Evolutionary conservation across 2,888 invertebrate species (phyloP), one percentile per base, ranked within the genome.

Genomic region (Cryptocheilus praepositus): DNA sequence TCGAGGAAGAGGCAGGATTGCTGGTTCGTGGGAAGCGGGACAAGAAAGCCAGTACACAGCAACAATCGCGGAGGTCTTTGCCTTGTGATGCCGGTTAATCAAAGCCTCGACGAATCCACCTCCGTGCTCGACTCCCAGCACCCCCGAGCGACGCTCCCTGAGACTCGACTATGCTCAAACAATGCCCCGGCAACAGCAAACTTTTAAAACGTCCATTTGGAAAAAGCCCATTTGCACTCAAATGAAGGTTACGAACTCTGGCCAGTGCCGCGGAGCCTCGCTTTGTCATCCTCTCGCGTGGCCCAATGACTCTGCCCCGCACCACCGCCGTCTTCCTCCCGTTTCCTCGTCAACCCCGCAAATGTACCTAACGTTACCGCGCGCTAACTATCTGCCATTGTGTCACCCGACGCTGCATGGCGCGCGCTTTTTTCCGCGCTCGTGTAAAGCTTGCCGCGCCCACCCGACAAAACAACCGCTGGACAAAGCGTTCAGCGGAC

Each of bases 151-250:
- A 11, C 21, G 65, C 19, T 19, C 60, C 60, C 1, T 36, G 22
- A 22, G 44, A 11, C 36, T 22, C 45, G 19, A 43, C 67, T 59
- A 11, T 66, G 71, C 43, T 67, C 78, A 80, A 82, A 83, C 82
- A 84, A 81, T 83, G 71, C 76, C 72, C 57, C 49, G 57, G 43
- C 67, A 71, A 58, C 66, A 57, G 67, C 65, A 68, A 81, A 81
- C 77, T 80, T 82, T 81, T 76, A 79, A 78, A 79, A 79, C 73
- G 68, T 77, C 75, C 64, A 70, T 71, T 70, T 54, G 63, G 53
- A 73, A 75, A 74, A 74, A 72, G 63, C 64, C 76, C 74, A 77
- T 83, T 81, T 81, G 72, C 80, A 76, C 71, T 70, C 61, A 77
- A 82, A 81, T 76, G 77, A 79, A 77, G 76, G 67, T 63, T 60